Conservation (phyloP, 2,888 invertebrate genomes). For the Xestia rhomboidea region DNA sequence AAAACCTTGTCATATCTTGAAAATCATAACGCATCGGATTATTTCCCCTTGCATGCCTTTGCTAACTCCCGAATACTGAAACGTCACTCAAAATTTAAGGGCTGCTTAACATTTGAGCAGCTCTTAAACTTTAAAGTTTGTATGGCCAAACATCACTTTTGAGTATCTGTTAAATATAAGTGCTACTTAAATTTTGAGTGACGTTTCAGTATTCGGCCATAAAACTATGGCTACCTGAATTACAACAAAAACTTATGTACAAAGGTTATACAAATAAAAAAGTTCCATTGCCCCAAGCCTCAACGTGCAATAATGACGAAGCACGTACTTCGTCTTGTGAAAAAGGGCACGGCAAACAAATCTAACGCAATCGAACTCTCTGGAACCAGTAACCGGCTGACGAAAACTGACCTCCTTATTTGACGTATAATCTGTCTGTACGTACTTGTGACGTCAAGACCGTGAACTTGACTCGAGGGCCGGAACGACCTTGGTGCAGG, state of each 20-base stretch:
- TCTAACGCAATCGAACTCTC: conserved; percentile 52
- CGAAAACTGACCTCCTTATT: conserved; percentile 63
- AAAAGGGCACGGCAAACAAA: conserved; percentile 37
- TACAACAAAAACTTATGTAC: too few relatives aligned
- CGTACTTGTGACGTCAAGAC: conserved; percentile 49
- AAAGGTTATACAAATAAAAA: background rate
- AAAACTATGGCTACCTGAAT: background rate
- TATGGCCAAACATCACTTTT: too few relatives aligned
- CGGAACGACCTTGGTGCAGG: conserved; percentile 53
- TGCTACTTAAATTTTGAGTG: too few relatives aligned
- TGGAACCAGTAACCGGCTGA: conserved; percentile 31
- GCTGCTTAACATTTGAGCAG: too few relatives aligned
- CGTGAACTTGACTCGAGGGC: conserved; percentile 74
- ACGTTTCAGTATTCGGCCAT: too few relatives aligned
- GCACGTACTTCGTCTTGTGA: conserved; percentile 10
- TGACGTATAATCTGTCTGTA: conserved; percentile 56
- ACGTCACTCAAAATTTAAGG: too few relatives aligned
- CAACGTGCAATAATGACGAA: background rate
- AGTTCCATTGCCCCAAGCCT: conserved; percentile 2
- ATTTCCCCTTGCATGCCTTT: background rate
- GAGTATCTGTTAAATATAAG: too few relatives aligned
- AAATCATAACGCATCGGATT: background rate
- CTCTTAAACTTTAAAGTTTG: too few relatives aligned
- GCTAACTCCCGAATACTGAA: too few relatives aligned
- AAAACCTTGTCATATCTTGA: background rate